Conservation (phyloP, 2,797 vertebrate species). For the Perodicticus potto region DNA sequence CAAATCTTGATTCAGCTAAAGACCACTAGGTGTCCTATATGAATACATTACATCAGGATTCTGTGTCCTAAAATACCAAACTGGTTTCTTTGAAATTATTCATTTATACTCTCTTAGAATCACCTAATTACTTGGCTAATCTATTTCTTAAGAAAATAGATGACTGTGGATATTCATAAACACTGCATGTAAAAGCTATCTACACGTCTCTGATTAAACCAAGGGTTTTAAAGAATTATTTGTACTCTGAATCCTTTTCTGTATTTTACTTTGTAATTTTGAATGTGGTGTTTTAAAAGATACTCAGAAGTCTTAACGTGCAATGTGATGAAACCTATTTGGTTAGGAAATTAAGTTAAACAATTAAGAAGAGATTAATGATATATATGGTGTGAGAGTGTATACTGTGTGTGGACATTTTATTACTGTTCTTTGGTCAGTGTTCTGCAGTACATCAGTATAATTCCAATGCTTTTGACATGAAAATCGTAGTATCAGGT, state of each 20-base stretch:
- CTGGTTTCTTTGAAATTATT: conserved; percentile 61
- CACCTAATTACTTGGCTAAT: not conserved
- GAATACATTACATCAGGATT: conserved; percentile 41
- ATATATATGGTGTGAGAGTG: not conserved
- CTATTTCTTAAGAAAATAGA: not conserved
- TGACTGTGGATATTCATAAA: not conserved
- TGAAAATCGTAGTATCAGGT: not conserved
- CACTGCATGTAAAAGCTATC: not conserved
- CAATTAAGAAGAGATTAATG: not conserved
- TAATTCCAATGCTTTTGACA: not conserved
- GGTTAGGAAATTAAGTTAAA: not conserved
- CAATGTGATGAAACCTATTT: not conserved
- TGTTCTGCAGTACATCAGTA: not conserved
- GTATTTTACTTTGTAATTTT: not conserved
- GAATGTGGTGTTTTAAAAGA: not conserved
- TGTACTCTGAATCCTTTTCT: conserved; percentile 48
- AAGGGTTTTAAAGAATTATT: conserved; percentile 25
- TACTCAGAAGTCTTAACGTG: not conserved
- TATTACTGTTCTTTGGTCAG: not conserved
- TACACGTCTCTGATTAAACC: not conserved
- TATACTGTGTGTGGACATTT: not conserved
- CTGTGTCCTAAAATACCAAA: conserved; percentile 1
- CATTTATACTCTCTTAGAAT: not conserved
- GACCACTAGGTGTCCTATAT: conserved; percentile 85
- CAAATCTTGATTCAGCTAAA: not conserved